phyloP scores from a whole-genome alignment of 92 coral and sea anemone species.

The Hydrozoanthus gracilis region DNA sequence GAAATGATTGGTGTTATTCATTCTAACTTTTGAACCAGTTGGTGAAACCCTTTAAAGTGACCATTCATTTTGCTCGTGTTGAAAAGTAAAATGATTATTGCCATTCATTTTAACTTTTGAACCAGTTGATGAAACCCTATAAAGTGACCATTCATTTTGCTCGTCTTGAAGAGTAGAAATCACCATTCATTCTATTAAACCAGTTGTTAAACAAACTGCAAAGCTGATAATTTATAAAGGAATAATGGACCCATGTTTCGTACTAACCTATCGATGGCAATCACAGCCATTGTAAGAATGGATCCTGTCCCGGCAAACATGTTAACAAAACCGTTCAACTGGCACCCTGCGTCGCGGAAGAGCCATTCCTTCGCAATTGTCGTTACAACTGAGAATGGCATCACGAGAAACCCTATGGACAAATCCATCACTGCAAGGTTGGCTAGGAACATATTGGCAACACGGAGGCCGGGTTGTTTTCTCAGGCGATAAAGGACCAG shows the following conservation, averaged over 20 bases:
- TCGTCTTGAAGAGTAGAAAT: no score
- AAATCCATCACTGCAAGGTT: slow-evolving; percentile 90
- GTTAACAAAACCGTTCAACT: slow-evolving; percentile 91
- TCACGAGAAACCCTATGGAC: slow-evolving; percentile 69
- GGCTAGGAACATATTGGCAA: slow-evolving; percentile 84
- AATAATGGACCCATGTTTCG: neutral
- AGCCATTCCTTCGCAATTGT: slow-evolving; percentile 61
- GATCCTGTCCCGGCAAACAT: slow-evolving; percentile 89
- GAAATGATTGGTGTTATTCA: no score
- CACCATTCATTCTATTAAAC: no score
- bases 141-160: no score
- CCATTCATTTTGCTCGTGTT: no score
- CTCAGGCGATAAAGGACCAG: slow-evolving; percentile 85
- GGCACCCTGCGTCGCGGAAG: slow-evolving; percentile 73
- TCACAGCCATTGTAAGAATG: slow-evolving; percentile 88
- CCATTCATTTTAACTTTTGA: no score
- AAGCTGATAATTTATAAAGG: neutral
- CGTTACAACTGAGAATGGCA: slow-evolving; percentile 79
- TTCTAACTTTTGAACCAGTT: no score
- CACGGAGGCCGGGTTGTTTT: slow-evolving; percentile 75
- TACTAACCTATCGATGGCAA: slow-evolving; percentile 91
- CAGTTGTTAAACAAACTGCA: no score
- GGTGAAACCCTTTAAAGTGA: no score
- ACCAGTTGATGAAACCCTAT: no score
- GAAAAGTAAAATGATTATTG: no score